Percentiles rank a stretch among this genome's conserved stretches.
phyloP scores from a whole-genome alignment of 2,113 vertebrate species.

The Stigmatopora argus region DNA sequence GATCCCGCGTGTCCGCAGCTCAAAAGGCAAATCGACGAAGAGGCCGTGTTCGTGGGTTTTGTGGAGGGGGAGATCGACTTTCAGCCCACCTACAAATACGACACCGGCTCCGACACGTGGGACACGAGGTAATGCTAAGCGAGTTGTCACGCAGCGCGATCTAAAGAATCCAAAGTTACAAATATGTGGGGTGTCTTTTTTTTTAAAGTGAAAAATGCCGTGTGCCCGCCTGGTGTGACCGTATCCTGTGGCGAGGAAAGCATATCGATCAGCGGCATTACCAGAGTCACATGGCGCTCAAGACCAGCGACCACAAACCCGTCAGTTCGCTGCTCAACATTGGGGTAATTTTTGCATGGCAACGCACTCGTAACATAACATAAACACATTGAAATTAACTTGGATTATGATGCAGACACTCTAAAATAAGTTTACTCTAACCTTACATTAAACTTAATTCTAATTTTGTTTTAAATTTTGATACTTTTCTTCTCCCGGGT shows the following conservation, averaged over 20 bases:
- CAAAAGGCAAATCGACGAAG: slow-evolving; percentile 81
- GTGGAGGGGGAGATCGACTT: slow-evolving; percentile 85
- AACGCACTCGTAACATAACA: too few species aligned
- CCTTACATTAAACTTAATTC: too few species aligned
- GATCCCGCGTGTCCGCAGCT: slow-evolving; percentile 68
- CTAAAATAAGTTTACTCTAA: too few species aligned
- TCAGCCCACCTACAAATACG: slow-evolving; percentile 96
- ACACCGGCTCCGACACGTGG: slow-evolving; percentile 88
- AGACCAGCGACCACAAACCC: slow-evolving; percentile 95
- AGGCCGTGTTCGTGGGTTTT: slow-evolving; percentile 85
- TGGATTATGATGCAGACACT: too few species aligned
- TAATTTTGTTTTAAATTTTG: too few species aligned
- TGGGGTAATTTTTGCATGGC: slow-evolving; percentile 72
- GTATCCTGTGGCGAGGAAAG: slow-evolving; percentile 89
- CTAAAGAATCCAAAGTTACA: background rate
- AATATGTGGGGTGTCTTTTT: slow-evolving; percentile 3
- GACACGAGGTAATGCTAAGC: slow-evolving; percentile 83
- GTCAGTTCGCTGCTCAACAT: slow-evolving; percentile 85
- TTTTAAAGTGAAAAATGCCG: slow-evolving; percentile 87
- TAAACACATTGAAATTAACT: too few species aligned
- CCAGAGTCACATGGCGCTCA: slow-evolving; percentile 86
- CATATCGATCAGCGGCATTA: slow-evolving; percentile 81
- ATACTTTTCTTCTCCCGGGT: too few species aligned
- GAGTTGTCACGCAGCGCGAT: background rate
- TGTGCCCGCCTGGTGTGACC: slow-evolving; percentile 92